Conservation (phyloP, 1,140 invertebrate genomes). For the Ridgeia piscesae region DNA sequence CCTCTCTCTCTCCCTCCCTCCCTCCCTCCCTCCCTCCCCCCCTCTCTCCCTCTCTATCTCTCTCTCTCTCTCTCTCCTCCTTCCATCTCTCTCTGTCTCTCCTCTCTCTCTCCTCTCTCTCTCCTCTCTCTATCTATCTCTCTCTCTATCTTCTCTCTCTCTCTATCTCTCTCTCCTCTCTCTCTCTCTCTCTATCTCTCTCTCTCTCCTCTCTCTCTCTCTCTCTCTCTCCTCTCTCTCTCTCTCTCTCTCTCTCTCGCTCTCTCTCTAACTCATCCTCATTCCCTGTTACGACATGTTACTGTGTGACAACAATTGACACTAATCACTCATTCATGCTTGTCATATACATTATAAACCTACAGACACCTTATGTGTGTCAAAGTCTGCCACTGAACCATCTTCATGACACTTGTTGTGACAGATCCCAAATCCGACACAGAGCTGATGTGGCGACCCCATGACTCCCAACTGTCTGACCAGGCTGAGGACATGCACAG, state of each 20-base stretch:
- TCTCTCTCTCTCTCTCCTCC: background rate
- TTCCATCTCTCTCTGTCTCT: background rate
- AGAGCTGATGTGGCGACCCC: background rate
- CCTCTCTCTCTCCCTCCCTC: background rate
- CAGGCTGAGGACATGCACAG: slow-evolving; percentile 8
- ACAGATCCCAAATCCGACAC: background rate
- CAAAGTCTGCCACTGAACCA: background rate
- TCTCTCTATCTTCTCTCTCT: too few relatives aligned
- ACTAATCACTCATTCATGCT: background rate
- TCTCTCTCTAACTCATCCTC: too few relatives aligned
- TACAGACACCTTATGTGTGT: too few relatives aligned
- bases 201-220: too few relatives aligned
- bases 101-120: too few relatives aligned
- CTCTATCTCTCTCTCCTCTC: too few relatives aligned
- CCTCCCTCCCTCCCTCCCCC: background rate
- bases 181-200: too few relatives aligned
- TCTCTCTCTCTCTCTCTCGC: too few relatives aligned
- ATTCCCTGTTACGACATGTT: too few relatives aligned
- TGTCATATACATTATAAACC: background rate
- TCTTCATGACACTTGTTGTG: background rate
- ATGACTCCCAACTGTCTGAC: background rate
- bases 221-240: too few relatives aligned
- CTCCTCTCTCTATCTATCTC: too few relatives aligned
- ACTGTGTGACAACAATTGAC: background rate
- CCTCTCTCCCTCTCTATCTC: background rate